Evolutionary conservation across 2,113 vertebrate genomes (phyloP), one percentile per base, ranked within the genome.

Genomic region (Galbula dea): DNA sequence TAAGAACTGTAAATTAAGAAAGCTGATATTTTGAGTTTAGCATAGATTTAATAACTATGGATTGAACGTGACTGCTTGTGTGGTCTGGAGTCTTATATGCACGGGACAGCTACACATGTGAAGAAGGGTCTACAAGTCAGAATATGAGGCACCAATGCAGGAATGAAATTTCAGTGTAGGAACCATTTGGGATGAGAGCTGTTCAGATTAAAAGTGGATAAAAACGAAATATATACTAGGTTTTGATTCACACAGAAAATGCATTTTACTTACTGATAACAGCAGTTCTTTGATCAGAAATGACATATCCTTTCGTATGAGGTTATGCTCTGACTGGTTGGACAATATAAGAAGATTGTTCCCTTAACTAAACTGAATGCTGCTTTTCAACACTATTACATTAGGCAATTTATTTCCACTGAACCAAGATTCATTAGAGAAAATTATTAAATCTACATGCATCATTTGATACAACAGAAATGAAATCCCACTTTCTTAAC

Each of bases 381-480:
- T 76, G 23, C 10, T 87, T 61, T 74, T 61, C 57, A 63, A 74
- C 24, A 79, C 41, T 80, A 41, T 37, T 94, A 16, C 10, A 29
- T 51, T 91, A 80, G 86, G 36, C 39, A 90, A 77, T 89, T 95
- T 91, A 46, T 88, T 90, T 90, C 59, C 81, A 52, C 27, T 78
- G 69, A 36, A 83, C 46, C n/a, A 68, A 89, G 43, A 89, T 87
- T 46, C 74, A 85, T 74, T 91, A 84, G 72, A 87, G 66, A 94
- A 93, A 95, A 86, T 92, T 45, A 91, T 96, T 94, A 81, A 41
- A 87, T 95, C 88, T 95, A 45, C 75, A 89, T 76, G 86, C 78
- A 78, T 86, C 52, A 78, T 93, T 96, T 94, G 89, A 69, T 67
- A 80, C 11, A 66, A 71, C 10, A 94, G 65, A 96, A 96, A 91